Base-by-base conservation (phyloP, 2,797 vertebrate genomes). In the Champsocephalus esox region DNA sequence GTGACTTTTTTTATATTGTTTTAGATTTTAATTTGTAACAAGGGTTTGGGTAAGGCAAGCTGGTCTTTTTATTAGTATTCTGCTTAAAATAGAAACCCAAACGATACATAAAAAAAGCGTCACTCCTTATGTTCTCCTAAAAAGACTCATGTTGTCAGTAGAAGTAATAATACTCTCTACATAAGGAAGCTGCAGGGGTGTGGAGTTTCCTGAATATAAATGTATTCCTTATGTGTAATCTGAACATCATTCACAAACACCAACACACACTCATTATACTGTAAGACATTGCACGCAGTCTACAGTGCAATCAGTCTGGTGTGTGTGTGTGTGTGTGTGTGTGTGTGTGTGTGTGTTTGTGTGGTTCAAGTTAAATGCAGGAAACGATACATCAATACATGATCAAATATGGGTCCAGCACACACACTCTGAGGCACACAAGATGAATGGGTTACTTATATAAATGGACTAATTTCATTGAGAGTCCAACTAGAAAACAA, bases 401-500 rank as follows among this genome's bases (percentile, higher is more conserved):
- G 65, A 58, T 17, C 60, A 70, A 63, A 64, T 57, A 45, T 54
- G 49, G 54, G 5, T 44, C 28, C 19, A 59, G 56, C 43, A 70
- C 57, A 49, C n/a, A 28, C 8, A 70, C 34, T 38, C 34, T 2
- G 34, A 38, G 48, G 21, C 58, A 48, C 16, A 75, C 62, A 65
- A 76, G 75, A 86, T 81, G 11, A 82, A 84, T 83, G 62, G 17
- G 17, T 71, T 75, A 72, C 69, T 56, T 49, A 73, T 56, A 50
- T 14, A 52, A 76, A 78, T 41, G n/a, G 68, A 76, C 66, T 74
- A 43, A 63, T 10, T 54, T 54, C 72, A 79, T 79, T 80, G 54
- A 69, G 77, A 73, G 19, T 81, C 48, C 34, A 57, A 49, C 16
- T 70, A 46, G 4, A 78, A 62, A 77, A 67, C 12, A 70, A 73